phyloP scores from a whole-genome alignment of 2,113 vertebrate species.

The Uria aalge region DNA sequence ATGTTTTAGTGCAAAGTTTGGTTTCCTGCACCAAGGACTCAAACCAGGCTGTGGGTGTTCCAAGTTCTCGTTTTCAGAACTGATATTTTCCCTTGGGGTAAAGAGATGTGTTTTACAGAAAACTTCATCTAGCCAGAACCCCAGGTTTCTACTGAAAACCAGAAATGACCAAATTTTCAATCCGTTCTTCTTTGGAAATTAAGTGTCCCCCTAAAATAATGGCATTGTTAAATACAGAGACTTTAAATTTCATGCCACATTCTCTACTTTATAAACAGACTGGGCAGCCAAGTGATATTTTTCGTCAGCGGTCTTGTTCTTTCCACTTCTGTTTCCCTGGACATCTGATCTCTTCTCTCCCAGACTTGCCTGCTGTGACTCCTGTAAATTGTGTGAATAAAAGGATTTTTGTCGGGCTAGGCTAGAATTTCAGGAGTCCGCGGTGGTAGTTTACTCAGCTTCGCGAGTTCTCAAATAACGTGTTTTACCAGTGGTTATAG shows the following conservation, averaged over 20 bases:
- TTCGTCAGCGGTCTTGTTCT: neutral
- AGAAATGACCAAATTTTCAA: neutral
- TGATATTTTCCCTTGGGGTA: neutral
- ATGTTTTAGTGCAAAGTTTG: neutral
- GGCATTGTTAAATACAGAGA: slow-evolving; percentile 10
- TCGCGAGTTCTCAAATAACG: neutral
- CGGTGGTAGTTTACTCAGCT: slow-evolving; percentile 44
- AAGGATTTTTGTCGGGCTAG: slow-evolving; percentile 4
- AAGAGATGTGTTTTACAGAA: neutral
- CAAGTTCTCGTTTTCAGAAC: neutral
- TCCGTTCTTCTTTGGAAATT: slow-evolving; percentile 5
- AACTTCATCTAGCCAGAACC: neutral
- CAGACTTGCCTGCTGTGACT: slow-evolving; percentile 45
- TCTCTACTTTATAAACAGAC: neutral
- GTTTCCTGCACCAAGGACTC: neutral
- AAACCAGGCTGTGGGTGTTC: neutral
- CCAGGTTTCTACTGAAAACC: neutral
- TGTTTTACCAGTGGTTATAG: neutral
- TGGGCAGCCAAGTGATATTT: neutral
- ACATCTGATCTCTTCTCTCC: neutral
- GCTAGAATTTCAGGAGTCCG: slow-evolving; percentile 32
- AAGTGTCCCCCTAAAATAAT: neutral
- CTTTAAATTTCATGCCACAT: slow-evolving; percentile 16
- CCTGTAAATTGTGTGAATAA: slow-evolving; percentile 49
- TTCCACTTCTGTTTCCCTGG: neutral